Conservation (phyloP, 2,113 vertebrate genomes). For the Nettapus auritus region DNA sequence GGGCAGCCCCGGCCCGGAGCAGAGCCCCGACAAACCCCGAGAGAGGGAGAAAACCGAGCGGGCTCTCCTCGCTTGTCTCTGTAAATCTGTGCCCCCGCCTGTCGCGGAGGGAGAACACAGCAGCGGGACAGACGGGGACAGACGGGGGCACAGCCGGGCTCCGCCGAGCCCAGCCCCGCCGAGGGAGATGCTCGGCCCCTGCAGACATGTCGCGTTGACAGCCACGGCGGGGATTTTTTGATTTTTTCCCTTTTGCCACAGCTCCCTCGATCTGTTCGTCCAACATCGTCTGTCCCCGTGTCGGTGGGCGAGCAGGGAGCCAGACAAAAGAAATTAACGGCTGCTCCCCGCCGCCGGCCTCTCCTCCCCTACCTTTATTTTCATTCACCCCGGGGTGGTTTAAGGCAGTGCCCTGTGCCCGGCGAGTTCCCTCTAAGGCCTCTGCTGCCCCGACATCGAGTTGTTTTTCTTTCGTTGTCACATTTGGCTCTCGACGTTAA, state of each 20-base stretch:
- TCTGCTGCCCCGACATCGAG: neutral
- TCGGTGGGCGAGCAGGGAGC: neutral
- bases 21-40: neutral
- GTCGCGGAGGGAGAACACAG: neutral
- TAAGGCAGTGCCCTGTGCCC: neutral
- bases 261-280: constrained; percentile 36
- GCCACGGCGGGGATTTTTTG: neutral
- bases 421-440: neutral
- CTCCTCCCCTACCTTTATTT: neutral
- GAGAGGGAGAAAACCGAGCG: neutral
- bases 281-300: constrained; percentile 32
- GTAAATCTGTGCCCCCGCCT: neutral
- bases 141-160: neutral
- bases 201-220: neutral
- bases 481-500: neutral
- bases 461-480: neutral
- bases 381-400: neutral
- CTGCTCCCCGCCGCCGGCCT: neutral
- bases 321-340: constrained; percentile 34
- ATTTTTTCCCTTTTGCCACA: neutral
- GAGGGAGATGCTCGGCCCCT: neutral
- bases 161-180: neutral
- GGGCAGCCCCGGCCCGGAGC: neutral
- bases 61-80: neutral
- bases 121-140: neutral